phyloP scores from a whole-genome alignment of 2,797 vertebrate species.

The Oryzias sinensis region DNA sequence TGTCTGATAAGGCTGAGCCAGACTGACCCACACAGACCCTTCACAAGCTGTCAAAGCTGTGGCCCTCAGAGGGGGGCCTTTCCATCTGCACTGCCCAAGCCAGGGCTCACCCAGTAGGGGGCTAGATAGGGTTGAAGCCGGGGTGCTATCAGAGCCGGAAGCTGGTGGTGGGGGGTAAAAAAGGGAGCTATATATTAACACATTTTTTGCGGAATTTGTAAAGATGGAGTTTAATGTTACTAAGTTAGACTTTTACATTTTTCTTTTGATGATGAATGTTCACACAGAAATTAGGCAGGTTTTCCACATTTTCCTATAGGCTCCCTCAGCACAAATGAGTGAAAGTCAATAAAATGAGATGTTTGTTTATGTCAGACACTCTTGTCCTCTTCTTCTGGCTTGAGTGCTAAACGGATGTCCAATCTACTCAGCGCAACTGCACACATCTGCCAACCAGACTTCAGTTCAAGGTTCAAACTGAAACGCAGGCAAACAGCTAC shows the following conservation, averaged over 20 bases:
- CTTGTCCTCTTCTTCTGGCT: conserved; percentile 16
- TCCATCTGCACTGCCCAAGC: conserved; percentile 77
- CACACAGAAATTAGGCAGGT: conserved; percentile 27
- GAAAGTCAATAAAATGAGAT: conserved; percentile 31
- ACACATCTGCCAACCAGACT: conserved; percentile 18
- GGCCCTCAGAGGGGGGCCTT: conserved; percentile 78
- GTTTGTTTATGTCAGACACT: conserved; percentile 27
- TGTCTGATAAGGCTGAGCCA: conserved; percentile 80
- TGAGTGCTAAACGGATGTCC: conserved; percentile 14
- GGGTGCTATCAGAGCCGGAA: conserved; percentile 63
- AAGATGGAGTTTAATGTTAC: conserved; percentile 1
- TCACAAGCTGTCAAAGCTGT: conserved; percentile 82
- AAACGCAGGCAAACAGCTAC: conserved; percentile 44
- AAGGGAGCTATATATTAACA: conserved; percentile 61
- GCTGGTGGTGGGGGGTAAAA: conserved; percentile 53
- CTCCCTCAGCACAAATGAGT: conserved; percentile 14
- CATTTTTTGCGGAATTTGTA: conserved; percentile 38
- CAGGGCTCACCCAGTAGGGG: conserved; percentile 76
- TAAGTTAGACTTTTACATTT: conserved; percentile 8
- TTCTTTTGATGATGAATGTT: conserved; percentile 38
- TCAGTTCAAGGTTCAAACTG: conserved; percentile 38
- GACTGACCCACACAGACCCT: conserved; percentile 76
- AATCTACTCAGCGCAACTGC: conserved; percentile 21
- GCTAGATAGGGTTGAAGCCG: conserved; percentile 59
- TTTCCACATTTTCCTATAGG: conserved; percentile 13